Evolutionary conservation across 2,888 invertebrate species (phyloP), one percentile per base, ranked within the genome.

Genomic region (Drosophila subsilvestris): DNA sequence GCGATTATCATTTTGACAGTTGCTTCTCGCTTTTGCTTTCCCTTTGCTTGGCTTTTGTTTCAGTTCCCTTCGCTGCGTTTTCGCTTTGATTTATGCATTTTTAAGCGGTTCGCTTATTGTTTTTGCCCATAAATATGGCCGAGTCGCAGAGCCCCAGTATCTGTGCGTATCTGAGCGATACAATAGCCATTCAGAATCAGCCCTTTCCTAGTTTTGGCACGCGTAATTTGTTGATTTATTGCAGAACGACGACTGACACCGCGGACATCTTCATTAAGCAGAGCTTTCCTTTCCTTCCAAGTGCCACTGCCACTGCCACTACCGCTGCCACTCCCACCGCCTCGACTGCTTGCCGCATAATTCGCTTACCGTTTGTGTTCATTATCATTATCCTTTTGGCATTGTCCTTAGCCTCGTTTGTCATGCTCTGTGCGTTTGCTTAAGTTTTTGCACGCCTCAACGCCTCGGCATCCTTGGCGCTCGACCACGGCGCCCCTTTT

Each of bases 41-140:
- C 20, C 17, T 29, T 47, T 48, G 66, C 18, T 7, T 59, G 45
- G 20, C 49, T 63, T 74, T 76, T 78, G 73, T 84, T 86, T 76
- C 58, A 76, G 74, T 74, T 74, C 79, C 79, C 78, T 79, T 56
- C 76, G 78, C 73, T 83, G 80, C 56, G 78, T 78, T 79, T 81
- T 73, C 56, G 67, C 56, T 75, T 70, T 90, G 90, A 90, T 90
- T 90, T 90, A 90, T 90, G 88, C 79, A 87, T 79, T 90, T 90
- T 90, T 87, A 90, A 90, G 90, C 90, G 90, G 84, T 88, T 82
- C 88, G 88, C 88, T 90, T 90, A 90, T 90, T 90, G 90, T 90
- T 90, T 90, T 84, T 82, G 77, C 79, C 74, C 85, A 89, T 83
- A 85, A 89, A 88, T 83, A 78, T 85, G 69, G 45, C 69, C 65